These are phyloP conservation scores for Rousettus madagascariensis DNA, from an alignment of 2,797 vertebrate genomes.

Conservation along the genomic window DNA sequence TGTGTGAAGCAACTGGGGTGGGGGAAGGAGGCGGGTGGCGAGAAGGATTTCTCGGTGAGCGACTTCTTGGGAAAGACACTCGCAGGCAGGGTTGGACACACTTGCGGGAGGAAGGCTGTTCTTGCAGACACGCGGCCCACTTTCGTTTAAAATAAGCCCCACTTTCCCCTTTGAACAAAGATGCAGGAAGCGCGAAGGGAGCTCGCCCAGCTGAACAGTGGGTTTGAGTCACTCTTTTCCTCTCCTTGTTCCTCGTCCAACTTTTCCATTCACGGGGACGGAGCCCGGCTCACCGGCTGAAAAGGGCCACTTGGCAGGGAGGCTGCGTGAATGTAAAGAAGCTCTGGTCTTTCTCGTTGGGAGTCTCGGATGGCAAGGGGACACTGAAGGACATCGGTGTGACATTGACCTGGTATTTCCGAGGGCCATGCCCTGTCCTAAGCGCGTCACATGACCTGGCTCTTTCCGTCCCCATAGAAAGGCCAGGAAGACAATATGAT, in stretches of 20 bases:
- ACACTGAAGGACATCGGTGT: accelerated
- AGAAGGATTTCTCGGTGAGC: neutral
- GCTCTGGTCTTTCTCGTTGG: neutral
- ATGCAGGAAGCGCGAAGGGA: neutral
- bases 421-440: accelerated
- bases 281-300: neutral
- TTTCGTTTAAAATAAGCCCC: neutral
- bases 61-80: neutral
- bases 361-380: neutral
- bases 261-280: neutral
- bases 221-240: neutral
- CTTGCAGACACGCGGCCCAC: neutral
- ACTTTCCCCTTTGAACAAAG: neutral
- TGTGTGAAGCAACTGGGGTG: too few species aligned
- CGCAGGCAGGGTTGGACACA: neutral
- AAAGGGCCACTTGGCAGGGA: neutral
- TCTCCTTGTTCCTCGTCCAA: neutral
- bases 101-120: neutral
- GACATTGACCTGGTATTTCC: too few species aligned
- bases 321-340: accelerated
- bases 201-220: neutral
- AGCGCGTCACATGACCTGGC: accelerated
- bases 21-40: neutral
- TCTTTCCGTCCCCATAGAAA: neutral
- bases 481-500: neutral